Base-by-base conservation (phyloP, 1,140 invertebrate genomes). In the Anastrepha ludens region DNA sequence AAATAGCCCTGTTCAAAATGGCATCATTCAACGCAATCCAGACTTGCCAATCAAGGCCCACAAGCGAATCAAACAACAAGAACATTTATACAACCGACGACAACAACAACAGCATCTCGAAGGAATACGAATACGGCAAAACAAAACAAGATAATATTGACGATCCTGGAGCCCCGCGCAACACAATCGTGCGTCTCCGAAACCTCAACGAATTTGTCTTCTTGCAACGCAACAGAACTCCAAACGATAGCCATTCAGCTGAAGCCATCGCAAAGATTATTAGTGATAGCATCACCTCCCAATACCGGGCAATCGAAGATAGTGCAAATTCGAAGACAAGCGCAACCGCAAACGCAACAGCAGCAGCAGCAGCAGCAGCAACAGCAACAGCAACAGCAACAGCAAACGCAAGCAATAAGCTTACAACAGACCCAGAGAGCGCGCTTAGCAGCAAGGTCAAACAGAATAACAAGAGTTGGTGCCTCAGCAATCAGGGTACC, bases 1-100 rank as follows among this genome's bases (percentile, higher is more conserved):
- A 8, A 88, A 55, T 81, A 92, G 91, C 91, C 91, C 70, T 90
- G 91, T 91, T 92, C 91, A 92, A 92, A 92, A 92, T 92, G 91
- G 91, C 91, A 91, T 91, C 92, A 91, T 91, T 86, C 87, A 89
- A 89, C 90, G 91, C 90, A 90, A 47, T 88, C 91, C 88, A 91
- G 88, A 86, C 90, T 88, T 91, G 91, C 91, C 91, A 91, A 89
- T 88, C 89, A 88, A 88, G 91, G 91, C 90, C 91, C 89, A 90
- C 91, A 86, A 91, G 89, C 90, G 90, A 89, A 89, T 89, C 90
- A 70, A 90, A 88, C 90, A 90, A 64, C 88, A 88, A 87, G 88
- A 89, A 65, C 89, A 88, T 70, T 89, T 89, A 74, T 59, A 89
- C 88, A 87, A 88, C 85, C 88, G 55, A 55, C 59, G 88, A 89